These are phyloP conservation scores for Diplodus sargus DNA, from an alignment of 2,797 vertebrate species.

Conservation along the genomic window DNA sequence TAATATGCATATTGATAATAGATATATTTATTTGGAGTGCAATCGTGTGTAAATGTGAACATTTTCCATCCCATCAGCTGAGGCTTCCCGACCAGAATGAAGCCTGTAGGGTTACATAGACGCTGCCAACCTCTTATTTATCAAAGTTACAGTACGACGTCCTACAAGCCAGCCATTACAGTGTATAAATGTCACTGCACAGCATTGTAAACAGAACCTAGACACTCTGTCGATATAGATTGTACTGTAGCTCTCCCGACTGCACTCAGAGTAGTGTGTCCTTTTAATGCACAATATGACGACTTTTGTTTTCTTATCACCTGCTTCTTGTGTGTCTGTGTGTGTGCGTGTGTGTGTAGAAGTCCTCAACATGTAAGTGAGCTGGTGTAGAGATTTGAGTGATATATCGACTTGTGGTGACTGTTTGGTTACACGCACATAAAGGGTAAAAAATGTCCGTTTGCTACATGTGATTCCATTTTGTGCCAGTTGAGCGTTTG, in stretches of 20 bases:
- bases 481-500: slow-evolving; percentile 34
- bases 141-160: slow-evolving; percentile 55
- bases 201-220: slow-evolving; percentile 71
- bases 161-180: slow-evolving; percentile 70
- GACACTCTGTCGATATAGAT: slow-evolving; percentile 68
- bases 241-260: slow-evolving; percentile 70
- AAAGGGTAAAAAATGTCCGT: slow-evolving; percentile 42
- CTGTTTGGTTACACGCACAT: slow-evolving; percentile 50
- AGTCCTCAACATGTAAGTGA: slow-evolving; percentile 56
- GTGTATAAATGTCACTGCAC: slow-evolving; percentile 76
- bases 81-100: slow-evolving; percentile 72
- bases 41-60: slow-evolving; percentile 88
- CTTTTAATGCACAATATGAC: slow-evolving; percentile 74
- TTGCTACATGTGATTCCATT: slow-evolving; percentile 48
- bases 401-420: slow-evolving; percentile 36
- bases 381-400: slow-evolving; percentile 46
- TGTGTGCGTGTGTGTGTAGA: slow-evolving; percentile 44
- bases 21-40: slow-evolving; percentile 88
- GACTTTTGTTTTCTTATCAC: slow-evolving; percentile 58
- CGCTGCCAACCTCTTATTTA: slow-evolving; percentile 53
- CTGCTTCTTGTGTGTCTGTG: slow-evolving; percentile 43
- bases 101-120: slow-evolving; percentile 79
- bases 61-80: slow-evolving; percentile 85
- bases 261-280: slow-evolving; percentile 78
- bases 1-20: slow-evolving; percentile 88